A percentile compares a stretch with the other conserved stretches of the same genome.
phyloP scores from a whole-genome alignment of 2,113 vertebrate species.

The Falco punctatus region DNA sequence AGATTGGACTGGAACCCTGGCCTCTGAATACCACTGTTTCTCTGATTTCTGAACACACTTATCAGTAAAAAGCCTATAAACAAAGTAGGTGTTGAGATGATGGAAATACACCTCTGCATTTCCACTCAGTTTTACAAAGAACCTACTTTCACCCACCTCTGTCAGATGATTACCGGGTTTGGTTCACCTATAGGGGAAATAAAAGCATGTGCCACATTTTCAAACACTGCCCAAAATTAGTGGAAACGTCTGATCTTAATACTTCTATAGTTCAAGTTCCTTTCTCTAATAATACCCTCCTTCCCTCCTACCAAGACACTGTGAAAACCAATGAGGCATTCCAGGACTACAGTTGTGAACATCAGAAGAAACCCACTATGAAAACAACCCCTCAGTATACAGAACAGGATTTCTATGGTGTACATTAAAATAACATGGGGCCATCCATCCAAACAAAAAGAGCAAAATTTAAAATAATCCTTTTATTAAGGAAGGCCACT shows the following conservation, averaged over 20 bases:
- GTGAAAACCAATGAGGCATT: background rate
- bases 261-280: background rate
- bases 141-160: background rate
- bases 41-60: background rate
- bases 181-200: background rate
- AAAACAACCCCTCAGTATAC: background rate
- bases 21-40: background rate
- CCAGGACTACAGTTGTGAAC: background rate
- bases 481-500: background rate
- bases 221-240: background rate
- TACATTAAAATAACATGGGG: background rate
- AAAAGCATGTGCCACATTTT: background rate
- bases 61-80: background rate
- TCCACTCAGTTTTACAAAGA: background rate
- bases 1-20: background rate
- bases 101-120: background rate
- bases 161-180: background rate
- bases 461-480: background rate
- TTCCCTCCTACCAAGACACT: background rate
- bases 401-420: background rate
- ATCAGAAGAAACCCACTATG: background rate
- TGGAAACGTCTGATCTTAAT: background rate
- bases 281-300: background rate
- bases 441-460: background rate
- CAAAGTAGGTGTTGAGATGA: background rate